Evolutionary conservation across 2,888 invertebrate genomes (phyloP).

Genomic region (Sesamia inferens): DNA sequence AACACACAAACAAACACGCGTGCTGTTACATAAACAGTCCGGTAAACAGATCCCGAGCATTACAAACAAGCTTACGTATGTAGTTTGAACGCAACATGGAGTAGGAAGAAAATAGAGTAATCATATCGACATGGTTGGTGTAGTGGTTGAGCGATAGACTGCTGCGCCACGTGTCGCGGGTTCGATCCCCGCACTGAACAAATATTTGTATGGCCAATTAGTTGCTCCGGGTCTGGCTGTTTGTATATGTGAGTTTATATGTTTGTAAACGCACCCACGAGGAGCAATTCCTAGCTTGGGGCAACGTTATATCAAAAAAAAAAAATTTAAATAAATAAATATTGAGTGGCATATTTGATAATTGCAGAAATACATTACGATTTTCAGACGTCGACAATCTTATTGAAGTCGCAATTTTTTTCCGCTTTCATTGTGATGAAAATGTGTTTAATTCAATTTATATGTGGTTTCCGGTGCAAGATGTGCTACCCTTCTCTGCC

Average conservation of each 20-base stretch:
- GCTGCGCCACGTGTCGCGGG: no score
- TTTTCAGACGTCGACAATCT: background rate
- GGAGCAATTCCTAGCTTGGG: no score
- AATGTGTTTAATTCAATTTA: conserved; percentile 1
- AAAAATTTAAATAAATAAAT: no score
- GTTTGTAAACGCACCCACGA: no score
- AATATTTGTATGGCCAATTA: no score
- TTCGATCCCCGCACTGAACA: no score
- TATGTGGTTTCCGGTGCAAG: background rate
- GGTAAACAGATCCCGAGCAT: conserved; percentile 59
- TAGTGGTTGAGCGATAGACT: no score
- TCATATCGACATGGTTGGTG: no score
- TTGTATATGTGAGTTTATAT: no score
- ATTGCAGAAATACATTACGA: background rate
- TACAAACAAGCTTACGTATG: conserved; percentile 64
- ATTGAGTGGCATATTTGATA: background rate
- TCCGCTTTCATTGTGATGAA: background rate
- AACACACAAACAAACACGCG: conserved; percentile 44
- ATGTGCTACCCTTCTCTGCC: background rate
- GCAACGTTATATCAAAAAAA: no score
- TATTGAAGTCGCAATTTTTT: background rate
- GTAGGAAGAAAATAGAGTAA: conserved; percentile 26
- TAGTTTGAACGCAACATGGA: conserved; percentile 41
- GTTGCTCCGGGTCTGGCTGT: no score
- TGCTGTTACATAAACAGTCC: conserved; percentile 57